phyloP scores from a whole-genome alignment of 2,113 vertebrate species.

The Grallaria varia region DNA sequence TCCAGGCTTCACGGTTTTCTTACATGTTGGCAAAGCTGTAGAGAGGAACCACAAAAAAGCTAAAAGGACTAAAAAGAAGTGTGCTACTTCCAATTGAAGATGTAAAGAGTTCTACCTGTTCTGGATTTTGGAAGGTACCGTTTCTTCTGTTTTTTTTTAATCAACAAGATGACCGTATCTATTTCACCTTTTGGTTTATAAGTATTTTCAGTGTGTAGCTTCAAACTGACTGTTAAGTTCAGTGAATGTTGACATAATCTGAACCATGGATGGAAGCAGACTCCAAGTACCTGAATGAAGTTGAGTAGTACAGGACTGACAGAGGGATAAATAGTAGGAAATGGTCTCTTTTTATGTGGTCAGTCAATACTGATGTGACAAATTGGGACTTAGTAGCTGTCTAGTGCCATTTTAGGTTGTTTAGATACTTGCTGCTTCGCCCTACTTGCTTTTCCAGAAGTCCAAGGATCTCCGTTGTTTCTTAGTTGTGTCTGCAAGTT shows the following conservation, averaged over 20 bases:
- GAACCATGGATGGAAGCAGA: neutral
- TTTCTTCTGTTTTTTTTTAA: neutral
- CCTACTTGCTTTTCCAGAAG: neutral
- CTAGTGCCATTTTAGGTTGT: neutral
- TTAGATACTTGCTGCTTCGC: neutral
- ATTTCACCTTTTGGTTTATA: neutral
- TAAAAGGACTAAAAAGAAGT: neutral
- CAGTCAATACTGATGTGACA: neutral
- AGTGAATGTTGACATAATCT: neutral
- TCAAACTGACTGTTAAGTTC: neutral
- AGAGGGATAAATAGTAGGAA: neutral
- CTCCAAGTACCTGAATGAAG: neutral
- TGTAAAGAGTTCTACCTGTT: neutral
- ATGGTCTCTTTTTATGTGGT: neutral
- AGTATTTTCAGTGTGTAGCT: neutral
- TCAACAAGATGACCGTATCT: neutral
- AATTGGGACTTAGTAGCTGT: neutral
- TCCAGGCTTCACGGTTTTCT: neutral
- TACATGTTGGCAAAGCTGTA: neutral
- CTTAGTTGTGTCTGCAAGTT: neutral
- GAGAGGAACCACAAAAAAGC: neutral
- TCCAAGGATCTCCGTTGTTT: neutral
- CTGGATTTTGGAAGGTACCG: neutral
- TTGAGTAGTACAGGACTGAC: neutral
- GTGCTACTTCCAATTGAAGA: neutral